These are phyloP conservation scores for Latrodectus elegans DNA, from an alignment of 2,888 invertebrate genomes.

Conservation along the genomic window DNA sequence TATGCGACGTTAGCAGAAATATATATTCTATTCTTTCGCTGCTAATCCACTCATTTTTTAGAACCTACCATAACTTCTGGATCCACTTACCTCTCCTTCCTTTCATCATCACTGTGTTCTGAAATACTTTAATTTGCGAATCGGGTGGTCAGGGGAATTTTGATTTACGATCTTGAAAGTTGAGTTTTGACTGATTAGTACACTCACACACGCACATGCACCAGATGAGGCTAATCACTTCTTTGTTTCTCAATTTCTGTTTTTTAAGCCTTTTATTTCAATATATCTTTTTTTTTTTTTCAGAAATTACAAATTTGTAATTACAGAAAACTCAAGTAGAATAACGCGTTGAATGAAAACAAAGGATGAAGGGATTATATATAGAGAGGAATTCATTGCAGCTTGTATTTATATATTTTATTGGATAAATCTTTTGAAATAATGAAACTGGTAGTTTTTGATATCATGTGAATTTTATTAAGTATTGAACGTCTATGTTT, in stretches of 20 bases:
- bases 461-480: too few relatives aligned
- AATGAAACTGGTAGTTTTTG: too few relatives aligned
- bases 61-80: constrained; percentile 23
- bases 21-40: constrained; percentile 27
- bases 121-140: constrained; percentile 37
- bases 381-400: too few relatives aligned
- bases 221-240: constrained; percentile 57
- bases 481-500: too few relatives aligned
- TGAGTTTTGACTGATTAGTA: constrained; percentile 63
- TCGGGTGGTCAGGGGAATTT: constrained; percentile 21
- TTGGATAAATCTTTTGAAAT: too few relatives aligned
- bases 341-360: too few relatives aligned
- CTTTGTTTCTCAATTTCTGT: constrained; percentile 61
- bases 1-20: constrained; percentile 51
- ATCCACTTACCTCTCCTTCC: background rate
- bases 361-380: too few relatives aligned
- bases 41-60: constrained; percentile 37
- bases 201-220: background rate
- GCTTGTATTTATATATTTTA: too few relatives aligned
- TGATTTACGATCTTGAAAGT: constrained; percentile 52
- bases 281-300: too few relatives aligned
- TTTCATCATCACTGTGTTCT: constrained; percentile 27
- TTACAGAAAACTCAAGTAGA: too few relatives aligned
- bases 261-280: too few relatives aligned
- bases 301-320: too few relatives aligned